Evolutionary conservation across 2,888 invertebrate species (phyloP).

Genomic region (Volucella inflata): DNA sequence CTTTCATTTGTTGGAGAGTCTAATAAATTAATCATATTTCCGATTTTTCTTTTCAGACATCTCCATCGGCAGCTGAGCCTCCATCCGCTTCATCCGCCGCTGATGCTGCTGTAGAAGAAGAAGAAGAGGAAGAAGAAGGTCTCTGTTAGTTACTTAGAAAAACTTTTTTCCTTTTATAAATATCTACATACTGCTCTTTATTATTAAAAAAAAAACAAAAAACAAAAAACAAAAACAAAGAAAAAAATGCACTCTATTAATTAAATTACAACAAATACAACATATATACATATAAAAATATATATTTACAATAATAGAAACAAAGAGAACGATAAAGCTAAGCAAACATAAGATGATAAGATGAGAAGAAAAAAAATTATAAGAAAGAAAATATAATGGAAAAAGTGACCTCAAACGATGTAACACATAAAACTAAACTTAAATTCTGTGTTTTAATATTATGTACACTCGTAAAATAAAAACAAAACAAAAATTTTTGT

Average conservation of each 20-base stretch:
- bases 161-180: constrained; percentile 64
- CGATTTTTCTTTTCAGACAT: constrained; percentile 46
- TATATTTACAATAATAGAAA: constrained; percentile 49
- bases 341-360: constrained; percentile 11
- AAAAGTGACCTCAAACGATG: constrained; percentile 68
- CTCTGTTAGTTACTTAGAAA: constrained; percentile 76
- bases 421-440: constrained; percentile 25
- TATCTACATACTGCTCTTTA: constrained; percentile 66
- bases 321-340: constrained; percentile 44
- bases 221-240: constrained; percentile 41
- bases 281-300: constrained; percentile 17
- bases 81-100: constrained; percentile 61
- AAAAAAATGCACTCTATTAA: constrained; percentile 56
- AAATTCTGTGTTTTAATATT: constrained; percentile 61
- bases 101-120: constrained; percentile 71
- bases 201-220: constrained; percentile 42
- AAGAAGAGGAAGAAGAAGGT: constrained; percentile 76
- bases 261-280: constrained; percentile 19
- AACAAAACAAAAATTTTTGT: constrained; percentile 27
- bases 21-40: not conserved
- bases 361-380: not conserved
- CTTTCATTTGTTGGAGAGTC: not conserved
- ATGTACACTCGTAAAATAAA: constrained; percentile 43
- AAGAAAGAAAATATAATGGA: constrained; percentile 14
- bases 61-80: constrained; percentile 66